Percentiles rank a stretch among this genome's conserved stretches.
phyloP scores from a whole-genome alignment of 2,797 vertebrate genomes.

The Euthynnus affinis region DNA sequence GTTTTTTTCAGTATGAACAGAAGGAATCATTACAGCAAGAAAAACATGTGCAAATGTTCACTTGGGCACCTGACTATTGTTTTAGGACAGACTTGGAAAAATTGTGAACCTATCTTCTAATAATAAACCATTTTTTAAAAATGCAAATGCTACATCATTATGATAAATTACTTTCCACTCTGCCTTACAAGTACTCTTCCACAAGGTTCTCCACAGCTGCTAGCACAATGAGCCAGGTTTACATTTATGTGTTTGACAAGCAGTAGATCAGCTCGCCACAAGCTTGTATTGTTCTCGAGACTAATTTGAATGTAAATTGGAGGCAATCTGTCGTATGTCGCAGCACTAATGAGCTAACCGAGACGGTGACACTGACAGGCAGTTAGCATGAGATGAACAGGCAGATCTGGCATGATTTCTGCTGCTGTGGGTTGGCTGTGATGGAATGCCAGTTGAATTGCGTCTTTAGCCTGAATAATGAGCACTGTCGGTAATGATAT shows the following conservation, averaged over 20 bases:
- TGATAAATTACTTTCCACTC: neutral
- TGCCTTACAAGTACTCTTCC: neutral
- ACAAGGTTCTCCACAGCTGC: neutral
- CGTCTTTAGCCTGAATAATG: conserved; percentile 46
- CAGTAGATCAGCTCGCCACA: conserved; percentile 3
- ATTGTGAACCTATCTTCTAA: neutral
- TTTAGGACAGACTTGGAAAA: no score
- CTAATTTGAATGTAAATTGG: conserved; percentile 45
- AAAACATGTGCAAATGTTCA: no score
- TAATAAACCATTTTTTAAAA: neutral
- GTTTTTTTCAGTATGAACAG: no score
- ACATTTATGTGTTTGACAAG: conserved; percentile 19
- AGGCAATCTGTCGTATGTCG: conserved; percentile 17
- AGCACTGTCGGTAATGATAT: conserved; percentile 20
- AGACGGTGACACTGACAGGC: conserved; percentile 40
- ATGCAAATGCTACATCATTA: neutral
- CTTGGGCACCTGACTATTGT: no score
- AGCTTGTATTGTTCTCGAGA: neutral
- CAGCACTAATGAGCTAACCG: conserved; percentile 26
- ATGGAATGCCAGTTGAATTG: conserved; percentile 8
- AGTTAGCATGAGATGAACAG: conserved; percentile 39
- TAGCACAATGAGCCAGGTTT: conserved; percentile 16
- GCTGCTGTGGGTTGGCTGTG: conserved; percentile 13
- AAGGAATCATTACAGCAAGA: no score
- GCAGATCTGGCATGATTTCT: conserved; percentile 42